These are phyloP conservation scores for Capra hircus DNA, from an alignment of 2,113 vertebrate genomes.

Conservation along the genomic window DNA sequence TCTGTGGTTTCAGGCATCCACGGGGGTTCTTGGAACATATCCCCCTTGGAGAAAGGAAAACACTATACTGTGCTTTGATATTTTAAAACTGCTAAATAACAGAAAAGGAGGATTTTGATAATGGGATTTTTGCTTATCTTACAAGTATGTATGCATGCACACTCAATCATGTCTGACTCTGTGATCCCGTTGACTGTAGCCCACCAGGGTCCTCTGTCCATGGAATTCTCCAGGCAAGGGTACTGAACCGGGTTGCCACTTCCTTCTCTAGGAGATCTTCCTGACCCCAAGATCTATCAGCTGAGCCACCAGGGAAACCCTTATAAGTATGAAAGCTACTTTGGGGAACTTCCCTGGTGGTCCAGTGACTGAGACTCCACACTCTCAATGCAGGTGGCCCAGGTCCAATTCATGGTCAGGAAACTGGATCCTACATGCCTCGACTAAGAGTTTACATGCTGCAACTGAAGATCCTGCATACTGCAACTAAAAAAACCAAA, in stretches of 20 bases:
- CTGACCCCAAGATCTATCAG: neutral
- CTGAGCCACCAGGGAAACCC: neutral
- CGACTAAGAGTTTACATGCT: neutral
- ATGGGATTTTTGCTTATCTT: constrained; percentile 1
- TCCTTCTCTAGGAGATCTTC: neutral
- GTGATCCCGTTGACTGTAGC: accelerated
- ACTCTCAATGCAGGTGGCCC: neutral
- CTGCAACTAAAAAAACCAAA: neutral
- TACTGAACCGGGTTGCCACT: neutral
- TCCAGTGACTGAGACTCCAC: neutral
- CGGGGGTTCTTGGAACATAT: neutral
- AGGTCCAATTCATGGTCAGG: neutral
- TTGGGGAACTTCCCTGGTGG: neutral
- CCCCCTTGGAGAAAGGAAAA: neutral
- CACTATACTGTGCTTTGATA: neutral
- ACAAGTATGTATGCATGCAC: neutral
- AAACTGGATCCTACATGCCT: neutral
- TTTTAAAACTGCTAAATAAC: neutral
- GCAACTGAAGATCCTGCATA: neutral
- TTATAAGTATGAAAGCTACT: neutral
- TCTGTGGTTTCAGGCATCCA: neutral
- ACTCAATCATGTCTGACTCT: neutral
- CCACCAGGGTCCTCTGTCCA: neutral
- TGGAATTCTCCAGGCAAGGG: neutral
- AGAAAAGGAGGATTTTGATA: neutral